Evolutionary conservation across 2,113 vertebrate genomes (phyloP).

Genomic region (Cyanoderma ruficeps): DNA sequence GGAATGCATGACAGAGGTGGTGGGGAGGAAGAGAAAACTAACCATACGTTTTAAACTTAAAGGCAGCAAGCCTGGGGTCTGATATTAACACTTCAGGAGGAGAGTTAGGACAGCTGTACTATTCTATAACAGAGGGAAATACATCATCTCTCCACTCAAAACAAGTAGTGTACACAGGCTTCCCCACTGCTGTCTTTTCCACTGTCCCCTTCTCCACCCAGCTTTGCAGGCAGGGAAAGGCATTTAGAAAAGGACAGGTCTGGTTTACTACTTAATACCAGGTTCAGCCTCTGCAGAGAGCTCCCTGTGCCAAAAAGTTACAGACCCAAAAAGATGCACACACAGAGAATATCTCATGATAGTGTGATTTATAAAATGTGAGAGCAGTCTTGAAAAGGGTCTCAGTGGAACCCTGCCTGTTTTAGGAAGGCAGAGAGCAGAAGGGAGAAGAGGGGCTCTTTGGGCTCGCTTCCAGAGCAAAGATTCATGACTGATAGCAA

Average conservation of each 20-base stretch:
- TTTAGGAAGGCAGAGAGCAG: not conserved
- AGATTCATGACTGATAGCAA: not conserved
- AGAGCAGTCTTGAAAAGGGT: not conserved
- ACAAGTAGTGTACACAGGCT: not conserved
- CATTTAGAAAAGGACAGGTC: not conserved
- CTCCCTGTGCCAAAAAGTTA: not conserved
- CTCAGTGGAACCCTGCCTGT: not conserved
- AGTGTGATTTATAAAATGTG: not conserved
- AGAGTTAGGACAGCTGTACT: not conserved
- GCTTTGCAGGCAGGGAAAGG: not conserved
- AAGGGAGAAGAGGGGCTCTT: not conserved
- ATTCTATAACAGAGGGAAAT: not conserved
- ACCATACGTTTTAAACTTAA: not conserved
- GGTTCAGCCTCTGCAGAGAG: not conserved
- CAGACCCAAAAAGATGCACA: not conserved
- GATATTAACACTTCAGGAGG: not conserved
- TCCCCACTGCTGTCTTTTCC: not conserved
- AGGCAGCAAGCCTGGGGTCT: not conserved
- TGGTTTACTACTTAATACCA: not conserved
- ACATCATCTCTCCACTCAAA: not conserved
- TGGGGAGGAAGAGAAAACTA: not conserved
- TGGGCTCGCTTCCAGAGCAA: not conserved
- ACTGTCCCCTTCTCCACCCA: not conserved
- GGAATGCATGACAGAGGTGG: not conserved
- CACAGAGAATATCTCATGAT: not conserved